Conservation (phyloP, 2,888 invertebrate species). For the Lithophane semibrunnea region DNA sequence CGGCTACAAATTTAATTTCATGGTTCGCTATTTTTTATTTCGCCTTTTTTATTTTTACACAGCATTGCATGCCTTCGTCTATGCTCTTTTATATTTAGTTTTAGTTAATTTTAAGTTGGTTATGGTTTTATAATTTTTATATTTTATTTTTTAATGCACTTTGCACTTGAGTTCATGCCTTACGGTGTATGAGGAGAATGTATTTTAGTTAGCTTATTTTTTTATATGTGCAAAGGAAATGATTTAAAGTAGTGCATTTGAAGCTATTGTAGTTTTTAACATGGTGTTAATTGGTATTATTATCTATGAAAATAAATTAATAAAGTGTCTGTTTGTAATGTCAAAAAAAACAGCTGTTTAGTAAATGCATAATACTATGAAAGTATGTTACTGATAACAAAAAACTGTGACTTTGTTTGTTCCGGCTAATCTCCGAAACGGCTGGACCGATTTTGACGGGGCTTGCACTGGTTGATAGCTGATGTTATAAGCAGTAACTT, state of each 20-base stretch:
- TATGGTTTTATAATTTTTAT: constrained; percentile 33
- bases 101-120: constrained; percentile 60
- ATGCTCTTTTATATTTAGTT: constrained; percentile 65
- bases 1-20: constrained; percentile 11
- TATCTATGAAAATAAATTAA: no score
- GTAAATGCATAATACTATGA: neutral
- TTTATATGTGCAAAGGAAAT: neutral
- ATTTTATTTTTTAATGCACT: constrained; percentile 16
- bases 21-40: constrained; percentile 40
- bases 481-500: no score
- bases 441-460: no score
- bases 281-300: constrained; percentile 45
- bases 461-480: no score
- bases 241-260: constrained; percentile 24
- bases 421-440: no score
- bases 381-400: no score
- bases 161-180: constrained; percentile 9
- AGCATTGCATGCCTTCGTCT: constrained; percentile 72
- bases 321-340: neutral
- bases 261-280: constrained; percentile 24
- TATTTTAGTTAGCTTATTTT: constrained; percentile 21
- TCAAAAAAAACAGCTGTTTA: neutral
- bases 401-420: no score
- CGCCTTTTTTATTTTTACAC: constrained; percentile 53
- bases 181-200: neutral